These are phyloP conservation scores for Archips xylosteana DNA, from an alignment of 2,888 invertebrate genomes.

Conservation along the genomic window DNA sequence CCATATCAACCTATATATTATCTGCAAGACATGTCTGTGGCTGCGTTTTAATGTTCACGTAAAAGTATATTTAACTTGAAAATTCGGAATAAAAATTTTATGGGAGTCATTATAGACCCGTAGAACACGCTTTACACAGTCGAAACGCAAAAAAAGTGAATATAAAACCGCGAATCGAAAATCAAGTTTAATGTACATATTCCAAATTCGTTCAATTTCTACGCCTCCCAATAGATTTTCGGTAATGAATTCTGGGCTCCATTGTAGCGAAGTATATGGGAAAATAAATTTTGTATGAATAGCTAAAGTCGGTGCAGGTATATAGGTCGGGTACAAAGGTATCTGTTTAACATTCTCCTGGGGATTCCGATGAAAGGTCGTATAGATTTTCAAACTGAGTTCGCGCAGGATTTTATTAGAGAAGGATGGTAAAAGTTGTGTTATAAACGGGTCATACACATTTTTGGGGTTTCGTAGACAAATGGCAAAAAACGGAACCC, in stretches of 20 bases:
- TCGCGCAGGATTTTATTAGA: background rate
- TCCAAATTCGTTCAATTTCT: conserved; percentile 1
- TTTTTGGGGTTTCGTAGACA: too few relatives aligned
- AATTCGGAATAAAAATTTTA: too few relatives aligned
- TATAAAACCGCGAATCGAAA: background rate
- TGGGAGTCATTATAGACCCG: too few relatives aligned
- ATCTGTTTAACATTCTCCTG: conserved; percentile 6
- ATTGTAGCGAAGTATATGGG: conserved; percentile 29
- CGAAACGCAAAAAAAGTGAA: background rate
- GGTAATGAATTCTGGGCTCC: conserved; percentile 24
- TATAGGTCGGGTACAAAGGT: conserved; percentile 2
- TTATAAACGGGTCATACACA: too few relatives aligned
- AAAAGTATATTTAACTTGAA: too few relatives aligned
- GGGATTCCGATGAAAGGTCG: background rate
- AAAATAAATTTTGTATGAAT: conserved; percentile 39
- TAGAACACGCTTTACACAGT: too few relatives aligned
- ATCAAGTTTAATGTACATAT: background rate
- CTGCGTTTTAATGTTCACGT: too few relatives aligned
- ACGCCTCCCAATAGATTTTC: conserved; percentile 19
- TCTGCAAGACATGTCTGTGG: too few relatives aligned
- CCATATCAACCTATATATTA: too few relatives aligned
- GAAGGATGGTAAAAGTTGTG: too few relatives aligned
- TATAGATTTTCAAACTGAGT: background rate
- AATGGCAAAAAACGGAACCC: too few relatives aligned
- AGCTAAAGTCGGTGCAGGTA: conserved; percentile 11